Evolutionary conservation across 2,888 invertebrate species (phyloP), one percentile per base, ranked within the genome.

Genomic region (Gastrophysa polygoni): DNA sequence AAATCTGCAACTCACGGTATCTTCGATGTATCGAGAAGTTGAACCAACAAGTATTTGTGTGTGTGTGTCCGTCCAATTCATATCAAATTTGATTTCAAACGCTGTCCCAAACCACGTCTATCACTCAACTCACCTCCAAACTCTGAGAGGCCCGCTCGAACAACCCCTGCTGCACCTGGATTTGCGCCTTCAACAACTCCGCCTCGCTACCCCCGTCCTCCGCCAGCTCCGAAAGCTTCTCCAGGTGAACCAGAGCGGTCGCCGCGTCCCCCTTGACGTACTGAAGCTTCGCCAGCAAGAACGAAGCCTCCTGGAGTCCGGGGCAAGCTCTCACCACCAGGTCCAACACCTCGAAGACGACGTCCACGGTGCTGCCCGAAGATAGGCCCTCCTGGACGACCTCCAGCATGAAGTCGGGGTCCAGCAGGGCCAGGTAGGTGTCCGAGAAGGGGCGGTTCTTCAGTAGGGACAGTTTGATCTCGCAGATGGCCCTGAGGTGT

Each of bases 161-260:
- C 48, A 86, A 84, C 38, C 86, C 85, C 74, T 89, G 88, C 61
- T 88, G 87, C 5, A 95, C 85, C 69, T 92, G 89, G 56, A 96
- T 92, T 80, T 93, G 91, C 0, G 97, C 93, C 83, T 95, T 86
- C 8, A 97, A 82, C 1, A 98, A 84, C 80, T 96, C 92, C 11
- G 91, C 92, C 57, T 94, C 92, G 0, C 91, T 91, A 75, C 89
- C 90, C 0, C 91, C 88, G n/a, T 89, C 87, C 77, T 95, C 93
- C 11, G 90, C 81, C 46, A 87, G 85, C 47, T 91, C 90, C 43
- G 92, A 81, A 57, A 95, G 87, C 73, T 88, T 88, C 68, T 90
- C 89, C 28, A 96, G 83, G 10, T 90, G 86, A 50, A 82, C 84
- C 65, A 90, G 87, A 0, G 96, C 92, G 24, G 88, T 87, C 63